Conservation (phyloP, 1,140 invertebrate species). For the Drosophila lini region DNA sequence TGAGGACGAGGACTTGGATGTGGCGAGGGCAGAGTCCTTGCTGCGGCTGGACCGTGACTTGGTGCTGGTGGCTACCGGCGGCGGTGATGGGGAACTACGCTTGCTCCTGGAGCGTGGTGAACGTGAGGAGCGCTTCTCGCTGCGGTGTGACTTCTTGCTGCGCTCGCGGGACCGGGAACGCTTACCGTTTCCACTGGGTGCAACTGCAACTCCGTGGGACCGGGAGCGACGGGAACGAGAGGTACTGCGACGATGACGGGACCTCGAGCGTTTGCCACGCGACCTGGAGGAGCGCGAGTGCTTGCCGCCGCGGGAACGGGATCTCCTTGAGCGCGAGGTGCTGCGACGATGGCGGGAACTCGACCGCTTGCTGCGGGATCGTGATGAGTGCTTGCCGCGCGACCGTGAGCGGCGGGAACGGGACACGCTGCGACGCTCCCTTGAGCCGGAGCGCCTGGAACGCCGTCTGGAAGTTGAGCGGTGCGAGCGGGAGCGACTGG, state of each 20-base stretch:
- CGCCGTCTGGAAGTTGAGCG: constrained; percentile 86
- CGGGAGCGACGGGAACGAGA: constrained; percentile 77
- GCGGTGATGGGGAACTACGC: constrained; percentile 75
- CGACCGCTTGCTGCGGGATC: constrained; percentile 85
- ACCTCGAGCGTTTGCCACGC: constrained; percentile 86
- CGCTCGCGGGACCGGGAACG: constrained; percentile 85
- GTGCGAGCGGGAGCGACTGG: constrained; percentile 88
- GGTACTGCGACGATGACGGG: constrained; percentile 82
- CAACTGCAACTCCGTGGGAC: constrained; percentile 53
- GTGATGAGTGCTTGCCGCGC: constrained; percentile 77
- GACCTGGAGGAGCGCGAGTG: constrained; percentile 50
- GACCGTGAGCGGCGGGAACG: constrained; percentile 87
- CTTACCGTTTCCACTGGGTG: constrained; percentile 85
- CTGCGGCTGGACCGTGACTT: constrained; percentile 74
- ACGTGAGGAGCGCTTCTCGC: constrained; percentile 67
- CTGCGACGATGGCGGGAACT: constrained; percentile 85
- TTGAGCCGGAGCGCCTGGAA: constrained; percentile 82
- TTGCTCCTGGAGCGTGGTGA: constrained; percentile 81
- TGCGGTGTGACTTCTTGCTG: constrained; percentile 76
- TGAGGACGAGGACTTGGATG: constrained; percentile 66
- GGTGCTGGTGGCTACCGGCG: constrained; percentile 37
- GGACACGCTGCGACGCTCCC: constrained; percentile 84
- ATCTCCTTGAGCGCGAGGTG: constrained; percentile 74
- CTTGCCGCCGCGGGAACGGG: constrained; percentile 64
- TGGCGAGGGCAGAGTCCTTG: constrained; percentile 59